Evolutionary conservation across 53 echinoderm and acorn worm species (phyloP).

Genomic region (Patiria pectinifera): DNA sequence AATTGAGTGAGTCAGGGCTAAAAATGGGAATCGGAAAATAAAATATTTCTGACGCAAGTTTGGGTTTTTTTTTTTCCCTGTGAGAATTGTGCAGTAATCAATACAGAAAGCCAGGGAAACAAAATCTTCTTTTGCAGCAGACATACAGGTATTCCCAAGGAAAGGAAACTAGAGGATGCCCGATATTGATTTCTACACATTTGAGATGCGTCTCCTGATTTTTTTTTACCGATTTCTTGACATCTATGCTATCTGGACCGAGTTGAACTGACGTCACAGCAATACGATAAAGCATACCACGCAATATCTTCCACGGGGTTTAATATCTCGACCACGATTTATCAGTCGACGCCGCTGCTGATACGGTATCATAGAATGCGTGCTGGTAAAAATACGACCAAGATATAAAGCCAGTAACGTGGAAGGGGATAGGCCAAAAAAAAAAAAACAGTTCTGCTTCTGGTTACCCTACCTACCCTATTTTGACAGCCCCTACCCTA

Average conservation of each 20-base stretch:
- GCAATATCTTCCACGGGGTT: background rate
- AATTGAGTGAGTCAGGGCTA: no score
- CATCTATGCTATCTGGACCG: background rate
- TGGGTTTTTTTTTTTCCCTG: no score
- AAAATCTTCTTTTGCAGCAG: background rate
- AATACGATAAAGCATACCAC: background rate
- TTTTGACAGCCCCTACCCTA: no score
- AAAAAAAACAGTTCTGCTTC: no score
- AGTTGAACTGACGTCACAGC: background rate
- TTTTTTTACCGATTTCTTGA: background rate
- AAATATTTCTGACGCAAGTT: no score
- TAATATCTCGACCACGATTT: background rate
- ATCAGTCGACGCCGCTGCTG: background rate
- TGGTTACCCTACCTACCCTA: no score
- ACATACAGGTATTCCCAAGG: background rate
- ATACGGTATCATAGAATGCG: background rate
- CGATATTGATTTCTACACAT: background rate
- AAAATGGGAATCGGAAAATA: no score
- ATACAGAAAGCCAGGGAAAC: background rate
- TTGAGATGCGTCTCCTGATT: background rate
- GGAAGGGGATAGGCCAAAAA: no score
- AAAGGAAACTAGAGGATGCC: background rate
- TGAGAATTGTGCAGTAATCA: no score
- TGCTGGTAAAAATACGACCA: no score
- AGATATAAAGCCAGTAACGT: no score